These are phyloP conservation scores for Rynchops niger DNA, from an alignment of 2,113 vertebrate genomes.

Conservation along the genomic window DNA sequence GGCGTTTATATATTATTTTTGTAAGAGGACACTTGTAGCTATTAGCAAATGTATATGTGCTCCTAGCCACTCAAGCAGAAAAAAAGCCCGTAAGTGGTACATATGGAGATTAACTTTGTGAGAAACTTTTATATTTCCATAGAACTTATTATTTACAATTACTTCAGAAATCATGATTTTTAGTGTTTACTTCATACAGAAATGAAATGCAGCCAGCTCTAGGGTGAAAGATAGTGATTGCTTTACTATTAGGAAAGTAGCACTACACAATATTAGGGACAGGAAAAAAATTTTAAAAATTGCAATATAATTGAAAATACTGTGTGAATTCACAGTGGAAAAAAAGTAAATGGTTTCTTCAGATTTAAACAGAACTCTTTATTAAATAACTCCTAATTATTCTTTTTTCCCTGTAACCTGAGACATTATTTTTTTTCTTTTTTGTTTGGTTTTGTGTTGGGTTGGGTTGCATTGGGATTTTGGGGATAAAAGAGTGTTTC, in stretches of 20 bases:
- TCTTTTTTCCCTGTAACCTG: not conserved
- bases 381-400: not conserved
- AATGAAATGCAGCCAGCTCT: not conserved
- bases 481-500: not conserved
- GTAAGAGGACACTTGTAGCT: not conserved
- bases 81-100: not conserved
- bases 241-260: not conserved
- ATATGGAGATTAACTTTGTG: not conserved
- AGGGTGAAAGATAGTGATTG: not conserved
- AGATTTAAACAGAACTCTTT: not conserved
- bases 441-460: not conserved
- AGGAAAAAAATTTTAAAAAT: not conserved
- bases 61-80: not conserved
- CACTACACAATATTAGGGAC: not conserved
- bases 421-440: accelerated
- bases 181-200: not conserved
- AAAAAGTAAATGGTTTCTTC: not conserved
- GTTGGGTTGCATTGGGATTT: not conserved
- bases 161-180: not conserved
- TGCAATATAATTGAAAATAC: not conserved
- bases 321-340: not conserved
- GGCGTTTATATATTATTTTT: not conserved
- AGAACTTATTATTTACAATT: not conserved
- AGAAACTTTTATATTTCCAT: not conserved
- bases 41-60: not conserved